Evolutionary conservation across 2,888 invertebrate genomes (phyloP).

Genomic region (Scaptomyza parva): DNA sequence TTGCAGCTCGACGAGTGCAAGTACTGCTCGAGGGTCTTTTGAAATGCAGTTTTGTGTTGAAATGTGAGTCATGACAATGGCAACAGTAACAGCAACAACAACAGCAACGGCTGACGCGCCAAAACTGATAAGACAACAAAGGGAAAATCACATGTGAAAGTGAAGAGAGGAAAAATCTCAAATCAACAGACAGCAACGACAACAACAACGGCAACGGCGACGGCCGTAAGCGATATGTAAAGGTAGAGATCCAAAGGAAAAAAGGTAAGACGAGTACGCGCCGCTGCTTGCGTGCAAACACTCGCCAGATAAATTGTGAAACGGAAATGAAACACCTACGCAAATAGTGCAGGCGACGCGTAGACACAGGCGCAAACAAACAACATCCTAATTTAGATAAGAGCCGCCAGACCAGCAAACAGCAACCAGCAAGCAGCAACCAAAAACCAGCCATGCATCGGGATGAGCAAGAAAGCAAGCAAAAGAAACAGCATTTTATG

Average conservation of each 20-base stretch:
- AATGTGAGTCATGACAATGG: slow-evolving; percentile 58
- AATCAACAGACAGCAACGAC: slow-evolving; percentile 26
- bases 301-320: slow-evolving; percentile 75
- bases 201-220: too few relatives aligned
- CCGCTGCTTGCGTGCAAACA: slow-evolving; percentile 59
- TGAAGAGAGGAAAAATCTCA: slow-evolving; percentile 33
- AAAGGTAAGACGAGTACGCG: slow-evolving; percentile 53
- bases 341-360: slow-evolving; percentile 77
- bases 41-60: slow-evolving; percentile 59
- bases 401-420: slow-evolving; percentile 51
- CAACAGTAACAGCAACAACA: not conserved
- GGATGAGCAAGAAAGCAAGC: slow-evolving; percentile 9
- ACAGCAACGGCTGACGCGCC: slow-evolving; percentile 37
- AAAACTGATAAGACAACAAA: slow-evolving; percentile 67
- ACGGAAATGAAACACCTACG: slow-evolving; percentile 84
- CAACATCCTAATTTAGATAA: slow-evolving; percentile 82
- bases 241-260: slow-evolving; percentile 15
- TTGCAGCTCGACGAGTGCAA: slow-evolving; percentile 30
- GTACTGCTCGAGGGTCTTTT: slow-evolving; percentile 19
- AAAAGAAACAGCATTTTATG: slow-evolving; percentile 54
- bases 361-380: slow-evolving; percentile 79
- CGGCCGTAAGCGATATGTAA: slow-evolving; percentile 12
- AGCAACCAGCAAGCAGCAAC: slow-evolving; percentile 1
- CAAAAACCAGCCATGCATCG: slow-evolving; percentile 6
- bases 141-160: slow-evolving; percentile 70